A percentile compares a stretch with the other conserved stretches of the same genome.
Evolutionary conservation across 2,888 invertebrate genomes (phyloP).

Genomic region (Hetaerina titia): DNA sequence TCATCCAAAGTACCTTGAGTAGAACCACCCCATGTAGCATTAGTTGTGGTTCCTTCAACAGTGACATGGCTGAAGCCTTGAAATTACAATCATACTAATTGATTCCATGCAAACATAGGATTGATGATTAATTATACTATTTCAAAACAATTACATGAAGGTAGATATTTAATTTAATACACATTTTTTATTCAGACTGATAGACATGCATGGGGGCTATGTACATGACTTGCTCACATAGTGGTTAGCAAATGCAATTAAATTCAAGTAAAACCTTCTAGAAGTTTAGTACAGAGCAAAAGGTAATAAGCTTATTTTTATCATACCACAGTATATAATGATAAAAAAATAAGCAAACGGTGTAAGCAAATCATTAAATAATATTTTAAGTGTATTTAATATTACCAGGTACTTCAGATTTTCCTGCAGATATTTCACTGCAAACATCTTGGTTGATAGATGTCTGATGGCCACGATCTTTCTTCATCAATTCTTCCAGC

Average conservation of each 20-base stretch:
- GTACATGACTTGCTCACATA: not conserved
- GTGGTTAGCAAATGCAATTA: no score
- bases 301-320: not conserved
- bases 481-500: conserved; percentile 83
- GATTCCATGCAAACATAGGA: not conserved
- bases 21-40: conserved; percentile 70
- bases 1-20: conserved; percentile 69
- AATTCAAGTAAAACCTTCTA: not conserved
- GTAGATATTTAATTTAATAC: no score
- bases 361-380: not conserved
- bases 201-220: not conserved
- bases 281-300: not conserved
- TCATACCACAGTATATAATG: no score
- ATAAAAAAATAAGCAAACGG: not conserved
- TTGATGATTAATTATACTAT: not conserved
- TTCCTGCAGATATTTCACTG: conserved; percentile 74
- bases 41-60: conserved; percentile 69
- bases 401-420: conserved; percentile 74
- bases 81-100: conserved; percentile 38
- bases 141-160: not conserved
- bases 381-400: not conserved
- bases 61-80: conserved; percentile 47
- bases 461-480: conserved; percentile 78
- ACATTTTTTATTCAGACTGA: not conserved
- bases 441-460: conserved; percentile 77